Percentiles rank a stretch among this genome's conserved stretches.
These are phyloP conservation scores for Fistularia commersonii DNA, from an alignment of 2,797 vertebrate genomes.

Conservation along the genomic window DNA sequence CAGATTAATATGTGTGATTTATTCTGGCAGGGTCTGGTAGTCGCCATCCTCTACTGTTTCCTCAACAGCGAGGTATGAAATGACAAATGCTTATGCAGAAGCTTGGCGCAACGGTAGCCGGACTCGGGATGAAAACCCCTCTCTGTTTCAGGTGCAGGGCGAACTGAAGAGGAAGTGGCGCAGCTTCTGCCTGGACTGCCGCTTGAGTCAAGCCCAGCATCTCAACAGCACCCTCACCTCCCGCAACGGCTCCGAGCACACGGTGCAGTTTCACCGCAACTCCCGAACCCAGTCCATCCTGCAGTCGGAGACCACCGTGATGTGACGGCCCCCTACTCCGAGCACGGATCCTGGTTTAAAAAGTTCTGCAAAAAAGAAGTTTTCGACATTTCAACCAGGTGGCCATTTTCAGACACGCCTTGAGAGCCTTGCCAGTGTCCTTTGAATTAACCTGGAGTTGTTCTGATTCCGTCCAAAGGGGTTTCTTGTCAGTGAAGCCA, in stretches of 20 bases:
- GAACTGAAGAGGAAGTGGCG: conserved; percentile 89
- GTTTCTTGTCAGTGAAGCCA: too few relatives aligned
- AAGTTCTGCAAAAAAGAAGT: background rate
- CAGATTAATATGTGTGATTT: background rate
- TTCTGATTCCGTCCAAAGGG: too few relatives aligned
- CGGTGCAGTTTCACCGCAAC: conserved; percentile 72
- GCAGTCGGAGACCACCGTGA: conserved; percentile 87
- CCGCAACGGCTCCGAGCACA: conserved; percentile 80
- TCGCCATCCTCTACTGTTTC: conserved; percentile 90
- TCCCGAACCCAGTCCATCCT: conserved; percentile 84
- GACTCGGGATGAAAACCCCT: background rate
- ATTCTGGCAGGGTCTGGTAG: conserved; percentile 81
- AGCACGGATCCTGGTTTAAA: conserved; percentile 14
- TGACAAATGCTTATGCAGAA: conserved; percentile 37
- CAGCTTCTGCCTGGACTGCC: conserved; percentile 76
- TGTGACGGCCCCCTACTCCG: conserved; percentile 48
- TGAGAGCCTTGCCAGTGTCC: too few relatives aligned
- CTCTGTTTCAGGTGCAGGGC: conserved; percentile 81
- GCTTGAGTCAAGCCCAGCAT: conserved; percentile 66
- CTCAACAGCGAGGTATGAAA: conserved; percentile 85
- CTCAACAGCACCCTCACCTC: conserved; percentile 77
- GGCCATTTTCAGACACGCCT: too few relatives aligned
- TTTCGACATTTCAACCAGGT: too few relatives aligned
- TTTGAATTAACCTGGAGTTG: too few relatives aligned
- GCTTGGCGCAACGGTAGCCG: background rate